Conservation (phyloP, 35 echinoderm and acorn worm species). For the Patiria miniata region DNA sequence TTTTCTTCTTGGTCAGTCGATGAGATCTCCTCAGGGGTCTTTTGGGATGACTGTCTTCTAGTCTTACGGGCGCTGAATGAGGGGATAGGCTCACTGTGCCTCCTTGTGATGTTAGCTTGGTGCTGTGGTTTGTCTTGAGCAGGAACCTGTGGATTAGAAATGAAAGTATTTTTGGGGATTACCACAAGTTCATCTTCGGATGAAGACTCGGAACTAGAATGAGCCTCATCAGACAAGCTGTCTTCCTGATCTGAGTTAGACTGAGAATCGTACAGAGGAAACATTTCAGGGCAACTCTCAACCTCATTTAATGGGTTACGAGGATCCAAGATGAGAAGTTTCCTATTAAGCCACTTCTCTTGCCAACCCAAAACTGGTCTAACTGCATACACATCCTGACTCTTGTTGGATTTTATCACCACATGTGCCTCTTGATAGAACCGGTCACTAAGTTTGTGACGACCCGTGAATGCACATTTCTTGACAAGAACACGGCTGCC, state of each 20-base stretch:
- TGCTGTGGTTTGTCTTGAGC: neutral
- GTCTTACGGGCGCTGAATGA: neutral
- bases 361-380: neutral
- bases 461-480: constrained; percentile 20
- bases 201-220: neutral
- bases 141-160: no score
- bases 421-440: constrained; percentile 16
- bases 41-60: neutral
- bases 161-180: neutral
- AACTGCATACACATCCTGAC: neutral
- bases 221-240: neutral
- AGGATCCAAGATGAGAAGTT: constrained; percentile 34
- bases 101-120: neutral
- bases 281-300: neutral
- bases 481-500: constrained; percentile 27
- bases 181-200: neutral
- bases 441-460: constrained; percentile 31
- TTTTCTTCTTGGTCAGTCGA: neutral
- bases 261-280: neutral
- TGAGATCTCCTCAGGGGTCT: neutral
- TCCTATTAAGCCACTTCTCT: neutral
- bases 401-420: constrained; percentile 3
- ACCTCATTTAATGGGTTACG: neutral
- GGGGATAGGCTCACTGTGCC: neutral
- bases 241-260: neutral